phyloP scores from a whole-genome alignment of 2,888 invertebrate genomes.

The Andrena praecox region DNA sequence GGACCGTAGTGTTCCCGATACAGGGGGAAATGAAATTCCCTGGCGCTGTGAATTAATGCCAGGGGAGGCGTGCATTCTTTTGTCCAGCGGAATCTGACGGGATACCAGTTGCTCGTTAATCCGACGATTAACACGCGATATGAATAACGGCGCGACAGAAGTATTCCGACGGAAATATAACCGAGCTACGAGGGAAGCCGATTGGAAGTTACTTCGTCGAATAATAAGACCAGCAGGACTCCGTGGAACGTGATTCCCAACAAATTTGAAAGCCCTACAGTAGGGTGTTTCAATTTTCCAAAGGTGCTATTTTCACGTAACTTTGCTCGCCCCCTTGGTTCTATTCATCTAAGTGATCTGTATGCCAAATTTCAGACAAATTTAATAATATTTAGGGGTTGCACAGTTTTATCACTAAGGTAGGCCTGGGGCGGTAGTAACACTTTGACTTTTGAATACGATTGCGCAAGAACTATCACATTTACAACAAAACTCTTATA shows the following conservation, averaged over 20 bases:
- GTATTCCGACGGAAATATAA: neutral
- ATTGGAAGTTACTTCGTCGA: neutral
- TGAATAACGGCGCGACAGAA: neutral
- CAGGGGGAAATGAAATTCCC: constrained; percentile 42
- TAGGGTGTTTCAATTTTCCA: too few species aligned
- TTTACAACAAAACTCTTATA: too few species aligned
- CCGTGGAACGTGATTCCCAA: neutral
- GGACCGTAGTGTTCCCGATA: neutral
- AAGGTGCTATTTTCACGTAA: too few species aligned
- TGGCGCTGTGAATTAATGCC: constrained; percentile 34
- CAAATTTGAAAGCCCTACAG: too few species aligned
- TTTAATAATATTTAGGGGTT: too few species aligned
- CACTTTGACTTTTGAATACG: too few species aligned
- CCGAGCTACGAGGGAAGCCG: neutral
- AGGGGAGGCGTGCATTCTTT: constrained; percentile 15
- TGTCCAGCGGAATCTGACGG: neutral
- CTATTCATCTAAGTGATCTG: too few species aligned
- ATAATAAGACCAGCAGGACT: neutral
- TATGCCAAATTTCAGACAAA: too few species aligned
- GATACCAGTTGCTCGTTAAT: constrained; percentile 12
- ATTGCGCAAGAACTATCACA: too few species aligned
- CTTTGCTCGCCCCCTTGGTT: too few species aligned
- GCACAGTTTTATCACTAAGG: too few species aligned
- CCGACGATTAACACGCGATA: neutral
- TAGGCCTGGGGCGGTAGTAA: too few species aligned